phyloP scores from a whole-genome alignment of 1,140 invertebrate species.

The Geopemphigus sp. region DNA sequence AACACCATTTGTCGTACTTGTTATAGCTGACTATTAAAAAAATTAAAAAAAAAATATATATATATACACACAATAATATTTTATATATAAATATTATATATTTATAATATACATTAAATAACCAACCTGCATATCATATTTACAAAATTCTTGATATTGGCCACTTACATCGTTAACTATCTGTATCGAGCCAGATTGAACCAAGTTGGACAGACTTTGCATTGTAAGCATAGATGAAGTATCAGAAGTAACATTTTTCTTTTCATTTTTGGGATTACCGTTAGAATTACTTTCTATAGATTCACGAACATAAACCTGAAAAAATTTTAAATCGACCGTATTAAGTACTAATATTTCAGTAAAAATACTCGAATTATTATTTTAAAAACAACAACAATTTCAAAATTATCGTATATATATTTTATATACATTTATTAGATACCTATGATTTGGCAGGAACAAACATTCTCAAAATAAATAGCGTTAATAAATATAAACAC shows the following conservation, averaged over 20 bases:
- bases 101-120: background rate
- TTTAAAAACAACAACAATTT: too few relatives aligned
- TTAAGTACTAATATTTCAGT: too few relatives aligned
- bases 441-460: too few relatives aligned
- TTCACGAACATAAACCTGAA: constrained; percentile 42
- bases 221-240: constrained; percentile 29
- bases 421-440: too few relatives aligned
- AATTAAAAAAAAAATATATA: background rate
- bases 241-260: constrained; percentile 32
- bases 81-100: too few relatives aligned
- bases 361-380: too few relatives aligned
- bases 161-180: constrained; percentile 59
- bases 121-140: constrained; percentile 57
- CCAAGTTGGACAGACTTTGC: constrained; percentile 57
- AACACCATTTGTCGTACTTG: constrained; percentile 39
- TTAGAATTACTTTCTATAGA: constrained; percentile 11
- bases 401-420: too few relatives aligned
- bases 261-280: background rate
- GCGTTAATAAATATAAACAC: background rate
- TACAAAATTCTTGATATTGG: constrained; percentile 58
- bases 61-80: too few relatives aligned
- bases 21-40: constrained; percentile 26
- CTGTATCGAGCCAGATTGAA: constrained; percentile 60
- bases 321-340: background rate
- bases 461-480: background rate